Evolutionary conservation across 2,113 vertebrate genomes (phyloP), one percentile per base, ranked within the genome.

Genomic region (Stomatorhinus ivindoensis): DNA sequence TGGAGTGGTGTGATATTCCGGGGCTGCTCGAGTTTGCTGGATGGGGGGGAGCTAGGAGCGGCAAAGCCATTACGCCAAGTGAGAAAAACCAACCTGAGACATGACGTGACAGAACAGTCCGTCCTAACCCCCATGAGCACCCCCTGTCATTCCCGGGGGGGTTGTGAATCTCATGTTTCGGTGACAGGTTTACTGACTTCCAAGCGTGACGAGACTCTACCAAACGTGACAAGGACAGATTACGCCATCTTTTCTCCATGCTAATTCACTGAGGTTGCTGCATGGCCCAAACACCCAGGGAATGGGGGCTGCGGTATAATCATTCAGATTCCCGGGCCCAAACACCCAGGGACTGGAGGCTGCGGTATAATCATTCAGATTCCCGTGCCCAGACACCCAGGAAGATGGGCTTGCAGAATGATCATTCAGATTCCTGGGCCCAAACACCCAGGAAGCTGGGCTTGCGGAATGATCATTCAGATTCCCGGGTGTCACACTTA

Each of bases 191-290:
- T 89, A 87, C 90, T 21, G 87, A 91, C 88, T 46, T 42, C 82
- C 69, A 89, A 73, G 11, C 21, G 39, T 89, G 55, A 86, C 86
- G 51, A 69, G 61, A 3, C 61, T 61, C 76, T 91, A 88, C 65
- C 80, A 82, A 89, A 90, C 84, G 90, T 91, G 90, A 91, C 92
- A 91, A 89, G 69, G 35, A 76, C 35, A 15, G 35, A 92, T 89
- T 92, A 88, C 58, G 76, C 89, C 88, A 89, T 92, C 92, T 92
- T 90, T 90, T 93, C 85, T 91, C 89, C 91, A 82, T 90, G 91
- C 91, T 91, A 92, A 93, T 93, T 92, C 91, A 85, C 88, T 31
- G 69, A 88, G 88, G 90, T 91, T 87, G 84, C 31, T 73, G 61
- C 55, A 89, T 47, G 86, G 46, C 35, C 73, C 73, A 80, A 42